Percentiles rank a stretch among this genome's conserved stretches.
Conservation (phyloP, 2,888 invertebrate genomes). For the Danaus chrysippus region DNA sequence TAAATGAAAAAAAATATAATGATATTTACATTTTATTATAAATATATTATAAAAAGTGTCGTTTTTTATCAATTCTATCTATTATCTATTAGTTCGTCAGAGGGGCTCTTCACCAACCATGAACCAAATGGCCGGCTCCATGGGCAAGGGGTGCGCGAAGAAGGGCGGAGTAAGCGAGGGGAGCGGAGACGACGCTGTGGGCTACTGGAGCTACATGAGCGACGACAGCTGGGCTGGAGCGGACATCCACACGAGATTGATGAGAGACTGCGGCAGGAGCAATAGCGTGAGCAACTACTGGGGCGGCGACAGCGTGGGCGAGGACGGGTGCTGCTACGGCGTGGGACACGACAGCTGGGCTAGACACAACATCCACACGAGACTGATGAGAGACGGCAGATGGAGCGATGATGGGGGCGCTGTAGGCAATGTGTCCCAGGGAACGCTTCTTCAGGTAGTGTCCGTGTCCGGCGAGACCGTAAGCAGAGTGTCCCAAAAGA, state of each 20-base stretch:
- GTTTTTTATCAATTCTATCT: conserved; percentile 15
- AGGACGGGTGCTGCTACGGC: conserved; percentile 42
- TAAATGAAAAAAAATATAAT: too few species aligned
- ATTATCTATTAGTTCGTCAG: conserved; percentile 54
- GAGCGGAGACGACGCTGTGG: conserved; percentile 47
- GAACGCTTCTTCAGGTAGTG: conserved; percentile 43
- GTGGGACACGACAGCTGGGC: conserved; percentile 36
- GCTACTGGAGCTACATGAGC: conserved; percentile 38
- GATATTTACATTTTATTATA: too few species aligned
- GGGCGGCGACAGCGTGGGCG: conserved; percentile 40
- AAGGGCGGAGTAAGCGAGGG: conserved; percentile 51
- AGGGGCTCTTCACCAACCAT: conserved; percentile 63
- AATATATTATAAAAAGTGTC: too few species aligned
- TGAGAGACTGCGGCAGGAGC: conserved; percentile 53
- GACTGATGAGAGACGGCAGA: conserved; percentile 75
- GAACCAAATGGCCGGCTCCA: conserved; percentile 37
- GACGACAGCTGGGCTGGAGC: conserved; percentile 48
- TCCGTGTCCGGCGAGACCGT: conserved; percentile 32
- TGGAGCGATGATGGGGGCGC: conserved; percentile 55
- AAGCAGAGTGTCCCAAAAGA: conserved; percentile 35
- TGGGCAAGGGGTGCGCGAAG: conserved; percentile 42
- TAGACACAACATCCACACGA: conserved; percentile 53
- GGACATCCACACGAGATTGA: conserved; percentile 55
- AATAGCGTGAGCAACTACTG: conserved; percentile 37
- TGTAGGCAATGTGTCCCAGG: conserved; percentile 37